Evolutionary conservation across 2,113 vertebrate species (phyloP).

Genomic region (Ciconia boyciana): DNA sequence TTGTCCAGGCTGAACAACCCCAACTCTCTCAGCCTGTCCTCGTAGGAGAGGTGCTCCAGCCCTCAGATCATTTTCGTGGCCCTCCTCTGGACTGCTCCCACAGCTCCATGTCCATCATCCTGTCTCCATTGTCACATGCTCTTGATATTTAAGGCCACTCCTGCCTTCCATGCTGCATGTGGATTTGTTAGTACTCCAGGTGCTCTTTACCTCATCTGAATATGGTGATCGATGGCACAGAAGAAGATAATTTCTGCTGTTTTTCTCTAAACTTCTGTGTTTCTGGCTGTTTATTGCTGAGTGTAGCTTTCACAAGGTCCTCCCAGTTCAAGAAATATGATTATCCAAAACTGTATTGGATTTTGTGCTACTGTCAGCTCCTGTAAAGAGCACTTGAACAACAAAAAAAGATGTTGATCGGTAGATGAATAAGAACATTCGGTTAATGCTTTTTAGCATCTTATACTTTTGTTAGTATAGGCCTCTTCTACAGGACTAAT

Average conservation of each 20-base stretch:
- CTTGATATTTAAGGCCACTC: slow-evolving; percentile 40
- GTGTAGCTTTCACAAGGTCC: background rate
- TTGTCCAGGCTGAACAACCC: no score
- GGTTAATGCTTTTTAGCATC: background rate
- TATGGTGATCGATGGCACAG: background rate
- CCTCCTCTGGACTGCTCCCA: no score
- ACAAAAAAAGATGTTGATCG: background rate
- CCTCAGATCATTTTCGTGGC: no score
- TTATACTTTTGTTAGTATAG: background rate
- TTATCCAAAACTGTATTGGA: background rate
- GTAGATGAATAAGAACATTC: background rate
- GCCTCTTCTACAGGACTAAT: background rate
- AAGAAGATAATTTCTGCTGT: slow-evolving; percentile 7
- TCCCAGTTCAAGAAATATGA: background rate
- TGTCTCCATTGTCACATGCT: background rate
- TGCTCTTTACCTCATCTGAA: slow-evolving; percentile 32
- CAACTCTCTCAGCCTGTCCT: no score
- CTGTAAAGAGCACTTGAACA: background rate
- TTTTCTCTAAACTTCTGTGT: background rate
- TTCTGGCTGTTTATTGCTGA: slow-evolving; percentile 14
- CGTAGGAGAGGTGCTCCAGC: no score
- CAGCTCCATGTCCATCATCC: background rate
- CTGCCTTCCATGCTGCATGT: background rate
- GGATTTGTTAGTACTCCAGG: background rate
- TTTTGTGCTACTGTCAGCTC: background rate